Evolutionary conservation across 2,113 vertebrate species (phyloP).

Genomic region (Varanus salvator): DNA sequence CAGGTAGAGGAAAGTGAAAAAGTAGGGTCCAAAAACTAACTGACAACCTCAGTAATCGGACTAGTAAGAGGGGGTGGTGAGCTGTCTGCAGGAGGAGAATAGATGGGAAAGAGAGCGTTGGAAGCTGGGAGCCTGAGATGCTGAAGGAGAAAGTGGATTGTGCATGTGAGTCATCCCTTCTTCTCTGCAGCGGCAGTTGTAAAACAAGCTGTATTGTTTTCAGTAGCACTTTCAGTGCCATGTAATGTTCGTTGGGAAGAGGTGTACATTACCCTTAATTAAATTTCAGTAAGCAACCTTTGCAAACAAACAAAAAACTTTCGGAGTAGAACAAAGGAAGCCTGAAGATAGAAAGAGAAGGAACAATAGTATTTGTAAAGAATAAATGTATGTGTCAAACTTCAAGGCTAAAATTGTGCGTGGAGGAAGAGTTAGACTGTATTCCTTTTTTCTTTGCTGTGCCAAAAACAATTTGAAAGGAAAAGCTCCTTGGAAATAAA

Average conservation of each 20-base stretch:
- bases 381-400: constrained; percentile 35
- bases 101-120: not conserved
- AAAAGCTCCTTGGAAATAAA: constrained; percentile 22
- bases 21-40: too few species aligned
- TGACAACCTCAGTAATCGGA: not conserved
- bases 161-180: not conserved
- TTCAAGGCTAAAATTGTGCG: not conserved
- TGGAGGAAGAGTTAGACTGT: constrained; percentile 31
- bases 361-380: not conserved
- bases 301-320: not conserved
- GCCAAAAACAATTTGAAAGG: constrained; percentile 51
- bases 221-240: not conserved
- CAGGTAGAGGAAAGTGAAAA: too few species aligned
- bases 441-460: constrained; percentile 43
- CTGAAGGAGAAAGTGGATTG: not conserved
- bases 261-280: constrained; percentile 13
- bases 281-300: not conserved
- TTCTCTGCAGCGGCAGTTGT: too few species aligned
- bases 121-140: too few species aligned
- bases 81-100: not conserved
- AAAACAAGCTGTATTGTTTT: not conserved
- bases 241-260: not conserved
- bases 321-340: not conserved
- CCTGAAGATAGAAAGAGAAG: not conserved
- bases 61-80: not conserved